Evolutionary conservation across 2,113 vertebrate genomes (phyloP).

Genomic region (Microtus richardsoni): DNA sequence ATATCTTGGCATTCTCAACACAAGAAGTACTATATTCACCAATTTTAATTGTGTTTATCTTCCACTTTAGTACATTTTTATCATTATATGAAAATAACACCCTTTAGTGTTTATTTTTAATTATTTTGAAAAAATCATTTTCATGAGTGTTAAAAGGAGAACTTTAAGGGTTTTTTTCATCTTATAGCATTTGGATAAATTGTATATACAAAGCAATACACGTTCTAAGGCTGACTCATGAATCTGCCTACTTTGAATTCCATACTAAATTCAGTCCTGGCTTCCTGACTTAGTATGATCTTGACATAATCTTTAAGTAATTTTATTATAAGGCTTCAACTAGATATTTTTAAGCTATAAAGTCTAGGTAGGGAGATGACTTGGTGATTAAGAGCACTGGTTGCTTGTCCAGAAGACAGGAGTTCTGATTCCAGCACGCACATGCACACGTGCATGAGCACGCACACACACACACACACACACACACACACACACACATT

Average conservation of each 20-base stretch:
- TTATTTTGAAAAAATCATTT: background rate
- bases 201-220: background rate
- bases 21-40: background rate
- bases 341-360: background rate
- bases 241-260: background rate
- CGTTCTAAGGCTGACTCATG: background rate
- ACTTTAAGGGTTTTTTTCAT: background rate
- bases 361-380: no score
- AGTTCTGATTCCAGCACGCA: background rate
- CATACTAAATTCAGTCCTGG: background rate
- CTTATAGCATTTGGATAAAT: background rate
- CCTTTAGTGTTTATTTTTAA: background rate
- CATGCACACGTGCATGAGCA: no score
- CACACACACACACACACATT: background rate
- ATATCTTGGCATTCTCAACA: background rate
- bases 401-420: background rate
- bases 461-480: background rate
- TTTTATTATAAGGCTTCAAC: background rate
- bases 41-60: conserved; percentile 3
- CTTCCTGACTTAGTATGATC: background rate
- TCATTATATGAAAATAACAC: background rate
- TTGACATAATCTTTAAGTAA: background rate
- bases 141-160: background rate
- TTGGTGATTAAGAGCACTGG: background rate
- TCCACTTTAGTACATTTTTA: background rate